Base-by-base conservation (phyloP, 1,140 invertebrate species). In the Cydia fagiglandana region DNA sequence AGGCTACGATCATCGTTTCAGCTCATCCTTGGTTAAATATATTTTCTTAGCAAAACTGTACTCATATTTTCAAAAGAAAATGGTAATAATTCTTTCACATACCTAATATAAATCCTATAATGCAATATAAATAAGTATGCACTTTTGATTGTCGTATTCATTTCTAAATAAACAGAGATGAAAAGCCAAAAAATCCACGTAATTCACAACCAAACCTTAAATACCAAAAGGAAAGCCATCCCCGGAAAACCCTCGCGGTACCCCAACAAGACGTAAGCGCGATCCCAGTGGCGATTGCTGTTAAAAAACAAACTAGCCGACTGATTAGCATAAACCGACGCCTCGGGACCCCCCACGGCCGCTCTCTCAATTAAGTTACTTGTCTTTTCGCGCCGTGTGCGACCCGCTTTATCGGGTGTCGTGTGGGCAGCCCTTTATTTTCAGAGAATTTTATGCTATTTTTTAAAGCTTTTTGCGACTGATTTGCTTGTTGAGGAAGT, bases 261-360 rank as follows among this genome's bases (percentile, higher is more conserved):
- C 88, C 83, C 83, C 76, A 84, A 83, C 81, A 84, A 88, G 85
- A 86, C 82, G 75, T 78, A 81, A 81, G 79, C 76, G 76, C 83
- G 81, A 87, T 83, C 83, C 81, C 83, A 83, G 80, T 84, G 82
- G 84, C 80, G 86, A 84, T 88, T 83, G 85, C 79, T 80, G 75
- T 81, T 86, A 89, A 90, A 91, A 90, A 90, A 90, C 85, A 89
- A 90, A 88, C 85, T 91, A 85, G 83, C 86, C 76, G 87, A 89
- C 88, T 89, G 88, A 91, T 91, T 91, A 91, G 90, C 90, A 91
- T 91, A 91, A 88, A 80, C 79, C 87, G 85, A 88, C 85, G 88
- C 88, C 87, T 84, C 38, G 15, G 80, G 88, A 90, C 90, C 90
- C 83, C 90, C 88, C 88, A 87, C 82, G 30, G 77, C 82, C 82